These are phyloP conservation scores for Plebejus anna DNA, from an alignment of 2,888 invertebrate species.

Conservation along the genomic window DNA sequence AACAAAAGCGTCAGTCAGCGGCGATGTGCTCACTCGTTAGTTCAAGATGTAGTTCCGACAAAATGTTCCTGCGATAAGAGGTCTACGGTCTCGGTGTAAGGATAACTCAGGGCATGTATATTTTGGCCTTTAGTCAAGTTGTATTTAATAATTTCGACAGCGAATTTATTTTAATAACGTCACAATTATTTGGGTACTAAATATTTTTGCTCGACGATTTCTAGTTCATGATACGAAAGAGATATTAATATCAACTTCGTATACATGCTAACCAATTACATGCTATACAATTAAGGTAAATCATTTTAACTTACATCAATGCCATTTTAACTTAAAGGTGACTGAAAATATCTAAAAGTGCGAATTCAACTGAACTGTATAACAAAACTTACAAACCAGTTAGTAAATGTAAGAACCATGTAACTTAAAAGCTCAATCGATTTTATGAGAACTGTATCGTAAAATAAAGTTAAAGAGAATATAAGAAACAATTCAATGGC, in stretches of 20 bases:
- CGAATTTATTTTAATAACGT: background rate
- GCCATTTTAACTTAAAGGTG: too few relatives aligned
- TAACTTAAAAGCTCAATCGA: background rate
- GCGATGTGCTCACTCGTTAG: slow-evolving; percentile 27
- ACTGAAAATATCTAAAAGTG: too few relatives aligned
- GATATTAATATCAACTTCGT: too few relatives aligned
- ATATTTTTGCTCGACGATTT: background rate
- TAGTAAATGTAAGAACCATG: background rate
- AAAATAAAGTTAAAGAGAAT: slow-evolving; percentile 29
- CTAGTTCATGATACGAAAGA: too few relatives aligned
- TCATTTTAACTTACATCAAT: too few relatives aligned
- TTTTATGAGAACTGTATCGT: slow-evolving; percentile 3
- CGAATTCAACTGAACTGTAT: background rate
- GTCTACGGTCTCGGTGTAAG: background rate
- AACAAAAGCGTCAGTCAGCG: slow-evolving; percentile 32
- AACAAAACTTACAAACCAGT: background rate
- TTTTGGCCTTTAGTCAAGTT: background rate
- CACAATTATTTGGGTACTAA: background rate
- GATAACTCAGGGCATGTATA: background rate
- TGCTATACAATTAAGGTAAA: too few relatives aligned
- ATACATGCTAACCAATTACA: too few relatives aligned
- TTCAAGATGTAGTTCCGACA: slow-evolving; percentile 20
- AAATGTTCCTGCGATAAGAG: slow-evolving; percentile 22
- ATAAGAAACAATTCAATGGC: slow-evolving; percentile 35
- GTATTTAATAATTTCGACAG: background rate